Base-by-base conservation (phyloP, 2,888 invertebrate genomes). In the Heliconius hortense region DNA sequence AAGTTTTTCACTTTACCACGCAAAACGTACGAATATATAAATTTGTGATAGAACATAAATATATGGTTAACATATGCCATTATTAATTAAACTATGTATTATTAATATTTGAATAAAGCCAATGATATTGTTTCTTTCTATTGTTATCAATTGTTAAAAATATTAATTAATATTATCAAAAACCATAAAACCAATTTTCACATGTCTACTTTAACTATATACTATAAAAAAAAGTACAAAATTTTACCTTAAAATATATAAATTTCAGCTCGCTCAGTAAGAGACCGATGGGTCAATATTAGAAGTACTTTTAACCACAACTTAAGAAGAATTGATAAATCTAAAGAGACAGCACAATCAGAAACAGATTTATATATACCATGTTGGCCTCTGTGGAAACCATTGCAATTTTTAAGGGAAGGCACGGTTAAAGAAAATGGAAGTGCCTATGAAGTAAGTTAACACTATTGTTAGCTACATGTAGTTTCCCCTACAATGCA, bases 251-350 rank as follows among this genome's bases (percentile, higher is more conserved):
- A 48, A 18, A 48, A 60, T 26, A 62, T 28, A 62, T 28, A 18
- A 28, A 28, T 87, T 85, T 13, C 84, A 94, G 94, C 94, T 28
- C 86, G 93, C 2, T 89, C 92, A 0, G 90, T 94, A 1, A 82
- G 94, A 75, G 92, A 93, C 79, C 86, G 93, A 26, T 93, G 94
- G 93, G 93, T 93, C 11, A 93, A 94, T 79, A 94, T 94, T 53
- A 81, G 94, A 8, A 91, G 92, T 80, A 94, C 94, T 10, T 93
- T 92, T 76, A 91, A 93, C 79, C 90, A 94, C 79, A 93, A 93
- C 62, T 82, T 91, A 13, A 82, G 93, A 3, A 85, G 87, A 78
- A 89, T 94, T 2, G 89, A 91, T 62, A 87, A 87, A 62, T 89
- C 91, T 0, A 88, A 84, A 73, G 85, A 86, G 76, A 83, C 82